These are phyloP conservation scores for Clivina fossor DNA, from an alignment of 2,888 invertebrate genomes.

Conservation along the genomic window DNA sequence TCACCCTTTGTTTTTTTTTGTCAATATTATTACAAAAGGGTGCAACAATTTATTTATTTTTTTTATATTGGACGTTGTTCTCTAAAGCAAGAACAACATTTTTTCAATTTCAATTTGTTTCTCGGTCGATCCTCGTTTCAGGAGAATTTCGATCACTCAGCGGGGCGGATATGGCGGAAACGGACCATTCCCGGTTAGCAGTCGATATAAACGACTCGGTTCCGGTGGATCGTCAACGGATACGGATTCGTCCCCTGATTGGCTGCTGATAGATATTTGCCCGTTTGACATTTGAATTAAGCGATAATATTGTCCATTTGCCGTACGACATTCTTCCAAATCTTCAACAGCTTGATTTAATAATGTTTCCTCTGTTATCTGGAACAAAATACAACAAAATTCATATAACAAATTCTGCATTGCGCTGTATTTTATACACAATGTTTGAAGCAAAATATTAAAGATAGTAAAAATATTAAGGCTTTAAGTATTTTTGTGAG, in stretches of 20 bases:
- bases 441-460: too few species aligned
- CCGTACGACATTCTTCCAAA: conserved; percentile 20
- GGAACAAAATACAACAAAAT: neutral
- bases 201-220: conserved; percentile 24
- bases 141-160: conserved; percentile 8
- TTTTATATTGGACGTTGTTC: conserved; percentile 1
- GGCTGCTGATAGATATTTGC: conserved; percentile 1
- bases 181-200: conserved; percentile 23
- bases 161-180: conserved; percentile 27
- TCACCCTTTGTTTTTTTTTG: too few species aligned
- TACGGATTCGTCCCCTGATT: conserved; percentile 13
- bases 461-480: neutral
- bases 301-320: conserved; percentile 29
- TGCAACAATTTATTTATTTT: conserved; percentile 23
- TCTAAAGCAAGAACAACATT: conserved; percentile 12
- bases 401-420: too few species aligned
- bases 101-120: neutral
- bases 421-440: too few species aligned
- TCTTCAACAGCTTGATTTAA: conserved; percentile 17
- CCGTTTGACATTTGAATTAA: conserved; percentile 26
- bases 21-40: too few species aligned
- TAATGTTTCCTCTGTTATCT: conserved; percentile 20
- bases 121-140: neutral
- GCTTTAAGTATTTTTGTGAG: neutral
- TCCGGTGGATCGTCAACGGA: conserved; percentile 25